Conservation (phyloP, 2,113 vertebrate species). For the Anguilla rostrata region DNA sequence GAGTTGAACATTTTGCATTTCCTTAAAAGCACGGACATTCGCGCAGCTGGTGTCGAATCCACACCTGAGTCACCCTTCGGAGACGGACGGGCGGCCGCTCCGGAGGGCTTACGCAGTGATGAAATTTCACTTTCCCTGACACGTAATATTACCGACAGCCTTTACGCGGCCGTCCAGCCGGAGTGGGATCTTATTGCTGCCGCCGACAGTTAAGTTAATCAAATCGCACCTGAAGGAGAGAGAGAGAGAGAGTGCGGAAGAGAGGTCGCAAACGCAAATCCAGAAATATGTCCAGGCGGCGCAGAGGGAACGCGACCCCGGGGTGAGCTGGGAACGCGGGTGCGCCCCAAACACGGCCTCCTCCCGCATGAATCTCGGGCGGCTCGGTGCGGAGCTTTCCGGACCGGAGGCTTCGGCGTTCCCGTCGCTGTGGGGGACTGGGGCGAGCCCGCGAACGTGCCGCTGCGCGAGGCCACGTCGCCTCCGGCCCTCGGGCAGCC, state of each 20-base stretch:
- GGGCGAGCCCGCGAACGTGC: not conserved
- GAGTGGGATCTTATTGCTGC: conserved; percentile 13
- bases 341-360: too few relatives aligned
- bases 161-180: not conserved
- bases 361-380: too few relatives aligned
- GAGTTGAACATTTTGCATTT: not conserved
- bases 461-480: not conserved
- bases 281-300: not conserved
- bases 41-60: not conserved
- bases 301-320: not conserved
- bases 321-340: not conserved
- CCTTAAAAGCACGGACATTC: conserved; percentile 13
- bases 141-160: conserved; percentile 1
- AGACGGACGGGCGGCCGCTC: not conserved
- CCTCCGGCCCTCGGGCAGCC: not conserved
- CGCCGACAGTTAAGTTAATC: conserved; percentile 18
- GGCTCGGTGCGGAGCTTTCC: too few relatives aligned
- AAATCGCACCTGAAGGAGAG: conserved; percentile 22
- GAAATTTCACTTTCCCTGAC: conserved; percentile 10
- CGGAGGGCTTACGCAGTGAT: not conserved
- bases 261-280: not conserved
- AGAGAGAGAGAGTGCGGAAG: not conserved
- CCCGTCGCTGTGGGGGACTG: not conserved
- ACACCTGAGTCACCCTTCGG: conserved; percentile 16
- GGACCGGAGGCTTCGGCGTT: not conserved